Conservation (phyloP, 2,888 invertebrate species). For the Atherix ibis region DNA sequence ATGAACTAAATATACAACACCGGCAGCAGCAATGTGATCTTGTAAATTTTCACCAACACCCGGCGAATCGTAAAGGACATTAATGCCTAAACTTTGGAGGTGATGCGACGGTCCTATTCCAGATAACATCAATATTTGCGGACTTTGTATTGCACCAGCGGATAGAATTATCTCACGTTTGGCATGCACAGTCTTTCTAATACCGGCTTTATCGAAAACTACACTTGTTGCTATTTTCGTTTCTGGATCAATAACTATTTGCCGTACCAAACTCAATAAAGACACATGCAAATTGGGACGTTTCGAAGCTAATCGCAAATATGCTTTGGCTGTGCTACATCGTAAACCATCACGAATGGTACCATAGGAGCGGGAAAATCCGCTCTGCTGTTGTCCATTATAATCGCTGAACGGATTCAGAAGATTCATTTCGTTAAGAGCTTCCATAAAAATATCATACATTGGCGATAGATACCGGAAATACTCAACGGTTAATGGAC, state of each 20-base stretch:
- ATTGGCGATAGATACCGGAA: constrained; percentile 56
- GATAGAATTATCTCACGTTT: constrained; percentile 68
- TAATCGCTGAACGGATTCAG: constrained; percentile 49
- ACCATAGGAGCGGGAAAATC: constrained; percentile 61
- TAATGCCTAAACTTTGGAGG: constrained; percentile 42
- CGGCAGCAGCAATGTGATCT: constrained; percentile 70
- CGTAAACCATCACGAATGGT: constrained; percentile 62
- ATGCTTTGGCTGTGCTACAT: constrained; percentile 74
- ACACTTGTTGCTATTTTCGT: constrained; percentile 50
- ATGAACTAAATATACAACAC: constrained; percentile 55
- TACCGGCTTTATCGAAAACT: constrained; percentile 35
- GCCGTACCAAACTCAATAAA: constrained; percentile 49
- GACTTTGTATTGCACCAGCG: constrained; percentile 70
- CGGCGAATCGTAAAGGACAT: constrained; percentile 42
- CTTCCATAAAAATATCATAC: constrained; percentile 48
- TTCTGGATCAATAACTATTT: constrained; percentile 44
- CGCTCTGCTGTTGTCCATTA: constrained; percentile 65
- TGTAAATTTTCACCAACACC: constrained; percentile 71
- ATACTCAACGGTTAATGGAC: constrained; percentile 57
- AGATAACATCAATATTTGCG: constrained; percentile 74
- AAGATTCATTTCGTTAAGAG: constrained; percentile 48
- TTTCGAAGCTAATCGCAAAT: constrained; percentile 47
- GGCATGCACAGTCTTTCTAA: constrained; percentile 38
- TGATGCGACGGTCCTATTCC: constrained; percentile 59
- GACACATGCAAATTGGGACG: constrained; percentile 60